Percentiles rank a stretch among this genome's conserved stretches.
phyloP scores from a whole-genome alignment of 2,888 invertebrate species.

The Lumbricus terrestris region DNA sequence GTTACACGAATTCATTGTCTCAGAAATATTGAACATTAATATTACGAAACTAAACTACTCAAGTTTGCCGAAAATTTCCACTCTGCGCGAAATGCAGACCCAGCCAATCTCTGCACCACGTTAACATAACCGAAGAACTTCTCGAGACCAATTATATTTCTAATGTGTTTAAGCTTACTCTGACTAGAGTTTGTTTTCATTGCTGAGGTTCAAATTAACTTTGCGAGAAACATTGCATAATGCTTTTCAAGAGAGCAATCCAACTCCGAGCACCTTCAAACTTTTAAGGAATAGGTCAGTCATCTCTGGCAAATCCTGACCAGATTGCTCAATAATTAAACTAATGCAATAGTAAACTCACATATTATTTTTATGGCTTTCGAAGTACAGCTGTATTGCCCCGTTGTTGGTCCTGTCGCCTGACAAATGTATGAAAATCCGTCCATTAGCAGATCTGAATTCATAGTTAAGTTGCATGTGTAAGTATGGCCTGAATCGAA shows the following conservation, averaged over 20 bases:
- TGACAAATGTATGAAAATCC: neutral
- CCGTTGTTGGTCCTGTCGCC: neutral
- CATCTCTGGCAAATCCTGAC: neutral
- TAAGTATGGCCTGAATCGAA: neutral
- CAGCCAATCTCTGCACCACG: too few relatives aligned
- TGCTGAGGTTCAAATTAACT: too few relatives aligned
- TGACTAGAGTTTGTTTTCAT: neutral
- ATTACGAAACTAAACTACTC: neutral
- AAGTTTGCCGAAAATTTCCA: neutral
- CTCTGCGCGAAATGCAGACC: neutral
- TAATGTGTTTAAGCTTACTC: too few relatives aligned
- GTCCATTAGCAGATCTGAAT: neutral
- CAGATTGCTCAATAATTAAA: neutral
- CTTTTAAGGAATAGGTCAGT: too few relatives aligned
- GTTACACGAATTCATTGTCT: too few relatives aligned
- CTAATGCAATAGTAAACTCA: neutral
- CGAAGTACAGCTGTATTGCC: neutral
- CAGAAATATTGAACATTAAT: too few relatives aligned
- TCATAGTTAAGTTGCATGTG: neutral
- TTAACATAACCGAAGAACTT: too few relatives aligned
- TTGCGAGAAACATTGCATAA: too few relatives aligned
- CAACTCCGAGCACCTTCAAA: too few relatives aligned
- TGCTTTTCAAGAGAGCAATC: too few relatives aligned
- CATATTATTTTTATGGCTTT: neutral
- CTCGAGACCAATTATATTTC: neutral